Base-by-base conservation (phyloP, 2,797 vertebrate species). In the Zenarchopterus dispar region DNA sequence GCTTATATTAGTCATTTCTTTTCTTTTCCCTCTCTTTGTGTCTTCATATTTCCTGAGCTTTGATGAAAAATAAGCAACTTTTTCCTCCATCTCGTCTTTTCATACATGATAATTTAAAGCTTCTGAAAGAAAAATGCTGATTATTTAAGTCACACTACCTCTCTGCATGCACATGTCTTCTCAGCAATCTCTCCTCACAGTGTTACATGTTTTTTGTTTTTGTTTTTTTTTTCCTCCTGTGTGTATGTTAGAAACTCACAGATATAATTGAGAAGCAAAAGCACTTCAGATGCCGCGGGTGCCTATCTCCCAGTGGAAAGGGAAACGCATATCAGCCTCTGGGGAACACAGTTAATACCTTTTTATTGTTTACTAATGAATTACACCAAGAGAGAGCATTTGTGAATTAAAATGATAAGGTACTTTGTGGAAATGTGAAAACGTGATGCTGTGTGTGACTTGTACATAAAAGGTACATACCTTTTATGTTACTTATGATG, bases 301-400 rank as follows among this genome's bases (percentile, higher is more conserved):
- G 65, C 65, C 52, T 82, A 56, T 77, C 49, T 76, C 83, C 74
- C 86, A 66, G 77, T 74, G 66, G 79, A 86, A 75, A 33, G 76
- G 81, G 76, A 80, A 49, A 44, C 73, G 55, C 46, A 75, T 73
- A 85, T 75, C 73, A 77, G 78, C 63, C 88, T 86, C 89, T 84
- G 31, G 87, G 88, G 84, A 90, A 72, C 71, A 78, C 80, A 91
- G 84, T 89, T 90, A 89, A 82, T 21, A 60, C 76, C 60, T 82
- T 88, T 88, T 88, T 85, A 86, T 89, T 89, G 77, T 91, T 88
- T 87, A 69, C 82, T 92, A 88, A 92, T 90, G 73, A 91, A 90
- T 88, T 77, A 88, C 82, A 84, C 85, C 81, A 77, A 82, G 67
- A 77, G 52, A 39, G 75, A 61, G 61, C n/a, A 13, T 36, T 55